Evolutionary conservation across 2,888 invertebrate species (phyloP).

Genomic region (Lobophora halterata): DNA sequence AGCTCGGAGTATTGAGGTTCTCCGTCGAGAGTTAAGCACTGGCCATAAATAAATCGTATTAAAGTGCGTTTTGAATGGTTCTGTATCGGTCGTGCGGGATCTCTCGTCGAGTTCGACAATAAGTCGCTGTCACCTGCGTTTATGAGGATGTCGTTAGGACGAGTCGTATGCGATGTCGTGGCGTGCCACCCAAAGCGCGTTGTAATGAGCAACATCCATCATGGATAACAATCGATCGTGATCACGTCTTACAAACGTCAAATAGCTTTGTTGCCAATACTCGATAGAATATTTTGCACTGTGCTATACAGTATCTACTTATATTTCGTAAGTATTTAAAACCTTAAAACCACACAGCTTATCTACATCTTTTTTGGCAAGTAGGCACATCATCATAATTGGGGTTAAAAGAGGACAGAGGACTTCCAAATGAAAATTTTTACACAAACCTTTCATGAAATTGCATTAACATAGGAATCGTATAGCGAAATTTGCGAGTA

Average conservation of each 20-base stretch:
- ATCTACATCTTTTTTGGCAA: too few species aligned
- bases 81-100: conserved; percentile 61
- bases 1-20: conserved; percentile 50
- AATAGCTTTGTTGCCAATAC: conserved; percentile 24
- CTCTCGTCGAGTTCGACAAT: conserved; percentile 61
- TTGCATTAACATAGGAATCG: conserved; percentile 29
- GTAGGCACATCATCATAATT: too few species aligned
- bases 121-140: conserved; percentile 60
- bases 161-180: conserved; percentile 40
- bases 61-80: conserved; percentile 62
- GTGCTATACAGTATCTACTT: too few species aligned
- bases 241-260: conserved; percentile 42
- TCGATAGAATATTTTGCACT: too few species aligned
- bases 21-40: conserved; percentile 55
- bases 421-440: too few species aligned
- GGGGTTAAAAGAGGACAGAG: too few species aligned
- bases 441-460: background rate
- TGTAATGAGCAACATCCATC: conserved; percentile 71
- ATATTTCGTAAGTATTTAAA: too few species aligned
- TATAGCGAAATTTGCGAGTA: conserved; percentile 59
- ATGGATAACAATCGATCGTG: conserved; percentile 62
- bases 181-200: conserved; percentile 64
- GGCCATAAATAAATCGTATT: conserved; percentile 73
- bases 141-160: conserved; percentile 62
- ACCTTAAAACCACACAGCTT: too few species aligned